A percentile compares a stretch with the other conserved stretches of the same genome.
Conservation (phyloP, 2,888 invertebrate genomes). For the Zootermopsis nevadensis region DNA sequence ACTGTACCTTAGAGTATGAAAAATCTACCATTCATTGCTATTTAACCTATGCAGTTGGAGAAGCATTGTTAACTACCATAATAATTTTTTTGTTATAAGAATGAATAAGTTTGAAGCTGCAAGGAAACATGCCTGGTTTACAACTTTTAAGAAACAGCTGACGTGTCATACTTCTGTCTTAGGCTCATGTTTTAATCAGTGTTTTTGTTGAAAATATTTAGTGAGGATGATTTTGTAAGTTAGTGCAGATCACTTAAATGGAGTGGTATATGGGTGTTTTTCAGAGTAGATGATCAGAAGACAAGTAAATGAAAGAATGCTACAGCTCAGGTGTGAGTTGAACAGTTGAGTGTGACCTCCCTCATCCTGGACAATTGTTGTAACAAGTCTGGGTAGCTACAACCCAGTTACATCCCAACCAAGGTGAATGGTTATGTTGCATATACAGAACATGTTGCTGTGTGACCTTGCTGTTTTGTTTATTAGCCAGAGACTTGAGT, state of each 20-base stretch:
- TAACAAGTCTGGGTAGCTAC: background rate
- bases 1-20: no score
- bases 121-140: background rate
- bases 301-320: background rate
- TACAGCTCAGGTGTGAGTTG: background rate
- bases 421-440: no score
- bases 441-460: no score
- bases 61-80: background rate
- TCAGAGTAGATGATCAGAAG: background rate
- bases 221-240: background rate
- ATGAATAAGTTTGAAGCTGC: background rate
- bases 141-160: background rate
- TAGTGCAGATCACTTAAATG: slow-evolving; percentile 6
- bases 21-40: background rate
- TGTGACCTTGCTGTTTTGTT: no score
- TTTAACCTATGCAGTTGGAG: background rate
- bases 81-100: background rate
- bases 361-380: background rate
- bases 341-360: background rate
- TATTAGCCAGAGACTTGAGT: no score
- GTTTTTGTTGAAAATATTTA: slow-evolving; percentile 5
- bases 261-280: slow-evolving; percentile 13
- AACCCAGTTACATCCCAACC: no score
- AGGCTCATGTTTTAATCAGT: background rate
- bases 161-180: background rate